Percentiles rank a stretch among this genome's conserved stretches.
Evolutionary conservation across 2,888 invertebrate species (phyloP).

Genomic region (Aelia acuminata): DNA sequence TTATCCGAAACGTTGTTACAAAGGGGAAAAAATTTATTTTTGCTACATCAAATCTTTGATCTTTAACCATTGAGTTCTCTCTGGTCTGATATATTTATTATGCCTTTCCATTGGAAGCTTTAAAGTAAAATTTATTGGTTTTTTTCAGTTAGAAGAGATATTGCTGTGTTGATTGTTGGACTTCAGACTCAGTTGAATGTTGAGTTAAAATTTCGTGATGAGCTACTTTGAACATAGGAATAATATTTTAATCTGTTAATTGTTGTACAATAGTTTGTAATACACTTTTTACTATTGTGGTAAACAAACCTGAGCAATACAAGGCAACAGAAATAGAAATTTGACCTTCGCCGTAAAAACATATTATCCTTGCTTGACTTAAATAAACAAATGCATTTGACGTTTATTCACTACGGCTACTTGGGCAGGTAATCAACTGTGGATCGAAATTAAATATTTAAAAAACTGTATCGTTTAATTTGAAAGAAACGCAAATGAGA

Average conservation of each 20-base stretch:
- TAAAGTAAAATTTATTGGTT: not conserved
- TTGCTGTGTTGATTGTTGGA: not conserved
- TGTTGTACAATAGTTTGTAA: not conserved
- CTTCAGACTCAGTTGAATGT: not conserved
- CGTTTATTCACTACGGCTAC: too few relatives aligned
- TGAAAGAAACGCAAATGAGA: too few relatives aligned
- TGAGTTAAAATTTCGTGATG: not conserved
- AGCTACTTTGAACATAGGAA: not conserved
- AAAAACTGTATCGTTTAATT: too few relatives aligned
- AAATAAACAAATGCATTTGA: too few relatives aligned
- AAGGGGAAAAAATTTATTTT: constrained; percentile 19
- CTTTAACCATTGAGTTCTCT: constrained; percentile 27
- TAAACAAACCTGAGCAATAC: not conserved
- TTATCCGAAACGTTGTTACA: constrained; percentile 14
- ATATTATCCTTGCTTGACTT: too few relatives aligned
- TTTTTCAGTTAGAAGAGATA: not conserved
- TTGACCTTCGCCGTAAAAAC: not conserved
- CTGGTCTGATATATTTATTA: constrained; percentile 7
- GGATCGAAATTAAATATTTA: too few relatives aligned
- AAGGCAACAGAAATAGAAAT: not conserved
- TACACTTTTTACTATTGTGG: not conserved
- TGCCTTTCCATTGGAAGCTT: constrained; percentile 2
- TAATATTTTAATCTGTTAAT: too few relatives aligned
- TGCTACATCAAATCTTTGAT: constrained; percentile 31
- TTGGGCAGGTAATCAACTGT: too few relatives aligned